These are phyloP conservation scores for Odontophorus gujanensis DNA, from an alignment of 2,113 vertebrate genomes.

Conservation along the genomic window DNA sequence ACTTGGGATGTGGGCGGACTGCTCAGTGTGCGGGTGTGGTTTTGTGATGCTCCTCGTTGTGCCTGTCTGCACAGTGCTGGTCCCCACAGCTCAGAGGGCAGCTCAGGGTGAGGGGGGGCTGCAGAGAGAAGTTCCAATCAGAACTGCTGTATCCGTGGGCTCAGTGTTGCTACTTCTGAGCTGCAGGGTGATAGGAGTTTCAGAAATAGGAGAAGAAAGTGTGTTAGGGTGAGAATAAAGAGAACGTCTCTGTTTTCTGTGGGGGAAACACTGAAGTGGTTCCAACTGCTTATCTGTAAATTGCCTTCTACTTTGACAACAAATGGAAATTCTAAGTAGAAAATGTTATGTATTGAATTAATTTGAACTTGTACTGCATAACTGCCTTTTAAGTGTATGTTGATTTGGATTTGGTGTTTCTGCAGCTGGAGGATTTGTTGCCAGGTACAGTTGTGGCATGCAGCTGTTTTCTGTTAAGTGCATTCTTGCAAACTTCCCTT, in stretches of 20 bases:
- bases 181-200: background rate
- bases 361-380: background rate
- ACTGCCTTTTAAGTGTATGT: background rate
- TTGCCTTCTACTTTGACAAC: background rate
- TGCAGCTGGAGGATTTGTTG: background rate
- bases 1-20: background rate
- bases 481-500: background rate
- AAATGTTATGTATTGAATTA: background rate
- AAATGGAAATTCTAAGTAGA: background rate
- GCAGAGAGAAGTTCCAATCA: background rate
- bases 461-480: background rate
- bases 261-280: background rate
- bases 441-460: background rate
- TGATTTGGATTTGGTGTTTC: background rate
- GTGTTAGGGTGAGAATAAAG: background rate
- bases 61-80: rapidly evolving
- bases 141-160: background rate
- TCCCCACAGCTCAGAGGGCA: rapidly evolving
- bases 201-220: background rate
- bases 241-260: background rate
- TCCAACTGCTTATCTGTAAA: background rate
- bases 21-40: background rate
- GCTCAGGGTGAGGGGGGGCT: background rate
- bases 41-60: background rate
- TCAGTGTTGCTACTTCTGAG: no score